A percentile compares a stretch with the other conserved stretches of the same genome.
Conservation (phyloP, 2,113 vertebrate species). For the Chitala chitala region DNA sequence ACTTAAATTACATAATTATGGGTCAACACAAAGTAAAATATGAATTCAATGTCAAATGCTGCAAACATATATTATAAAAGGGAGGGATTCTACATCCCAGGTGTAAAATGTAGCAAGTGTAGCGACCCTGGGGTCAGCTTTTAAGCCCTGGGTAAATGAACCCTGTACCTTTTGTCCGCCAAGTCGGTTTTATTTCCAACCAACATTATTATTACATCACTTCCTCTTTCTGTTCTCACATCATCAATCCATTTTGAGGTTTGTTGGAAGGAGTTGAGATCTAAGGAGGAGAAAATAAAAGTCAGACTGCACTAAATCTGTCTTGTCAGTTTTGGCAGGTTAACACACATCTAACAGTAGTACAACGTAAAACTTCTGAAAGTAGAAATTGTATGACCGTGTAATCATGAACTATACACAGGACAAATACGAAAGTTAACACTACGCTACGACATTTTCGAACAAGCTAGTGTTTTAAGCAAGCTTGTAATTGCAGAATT, state of each 20-base stretch:
- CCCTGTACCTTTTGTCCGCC: constrained; percentile 79
- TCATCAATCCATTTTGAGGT: constrained; percentile 85
- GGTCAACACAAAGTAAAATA: not conserved
- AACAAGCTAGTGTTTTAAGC: no score
- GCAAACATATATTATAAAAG: not conserved
- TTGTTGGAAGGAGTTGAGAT: constrained; percentile 85
- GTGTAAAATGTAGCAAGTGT: not conserved
- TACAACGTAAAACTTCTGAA: not conserved
- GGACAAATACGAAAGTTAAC: no score
- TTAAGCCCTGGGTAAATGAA: not conserved
- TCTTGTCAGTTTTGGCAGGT: not conserved
- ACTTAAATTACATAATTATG: constrained; percentile 4
- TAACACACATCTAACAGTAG: not conserved
- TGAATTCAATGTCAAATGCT: not conserved
- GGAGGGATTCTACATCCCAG: not conserved
- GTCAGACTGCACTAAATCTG: not conserved
- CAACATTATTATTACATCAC: constrained; percentile 82
- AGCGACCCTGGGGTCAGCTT: not conserved
- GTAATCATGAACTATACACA: no score
- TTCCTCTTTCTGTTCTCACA: constrained; percentile 77
- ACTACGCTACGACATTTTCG: no score
- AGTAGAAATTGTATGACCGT: no score
- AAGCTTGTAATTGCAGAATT: no score
- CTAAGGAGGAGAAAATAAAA: constrained; percentile 47
- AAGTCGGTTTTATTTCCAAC: constrained; percentile 85